Conservation (phyloP, 2,888 invertebrate species). For the Rhorus exstirpatorius region DNA sequence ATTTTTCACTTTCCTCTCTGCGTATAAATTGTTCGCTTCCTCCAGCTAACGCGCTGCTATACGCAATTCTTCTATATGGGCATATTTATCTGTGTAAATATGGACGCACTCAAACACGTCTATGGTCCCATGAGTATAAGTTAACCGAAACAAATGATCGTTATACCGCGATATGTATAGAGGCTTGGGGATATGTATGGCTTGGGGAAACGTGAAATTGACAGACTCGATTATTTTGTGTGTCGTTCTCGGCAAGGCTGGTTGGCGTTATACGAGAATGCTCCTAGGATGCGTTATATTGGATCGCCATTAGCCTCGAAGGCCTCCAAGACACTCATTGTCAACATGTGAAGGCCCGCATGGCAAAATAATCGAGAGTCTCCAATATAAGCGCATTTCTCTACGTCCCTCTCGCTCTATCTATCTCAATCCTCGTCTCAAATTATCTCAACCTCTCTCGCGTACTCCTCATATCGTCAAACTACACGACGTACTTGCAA, state of each 20-base stretch:
- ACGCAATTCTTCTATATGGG: neutral
- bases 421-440: constrained; percentile 15
- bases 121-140: constrained; percentile 32
- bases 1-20: constrained; percentile 24
- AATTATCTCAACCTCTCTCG: neutral
- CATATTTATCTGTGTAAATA: constrained; percentile 4
- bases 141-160: constrained; percentile 28
- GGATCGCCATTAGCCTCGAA: constrained; percentile 26
- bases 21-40: neutral
- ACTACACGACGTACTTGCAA: constrained; percentile 41
- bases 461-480: constrained; percentile 29
- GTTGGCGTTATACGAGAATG: constrained; percentile 30
- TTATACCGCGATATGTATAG: constrained; percentile 19
- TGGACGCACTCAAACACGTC: constrained; percentile 5
- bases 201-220: constrained; percentile 74
- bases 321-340: constrained; percentile 19
- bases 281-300: constrained; percentile 32
- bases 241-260: constrained; percentile 68
- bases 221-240: constrained; percentile 80
- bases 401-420: constrained; percentile 8
- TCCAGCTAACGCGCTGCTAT: neutral
- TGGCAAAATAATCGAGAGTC: constrained; percentile 50
- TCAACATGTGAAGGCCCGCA: constrained; percentile 59
- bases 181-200: constrained; percentile 24
- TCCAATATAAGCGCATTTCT: no score